These are phyloP conservation scores for Noctua janthina DNA, from an alignment of 2,888 invertebrate species.

Conservation along the genomic window DNA sequence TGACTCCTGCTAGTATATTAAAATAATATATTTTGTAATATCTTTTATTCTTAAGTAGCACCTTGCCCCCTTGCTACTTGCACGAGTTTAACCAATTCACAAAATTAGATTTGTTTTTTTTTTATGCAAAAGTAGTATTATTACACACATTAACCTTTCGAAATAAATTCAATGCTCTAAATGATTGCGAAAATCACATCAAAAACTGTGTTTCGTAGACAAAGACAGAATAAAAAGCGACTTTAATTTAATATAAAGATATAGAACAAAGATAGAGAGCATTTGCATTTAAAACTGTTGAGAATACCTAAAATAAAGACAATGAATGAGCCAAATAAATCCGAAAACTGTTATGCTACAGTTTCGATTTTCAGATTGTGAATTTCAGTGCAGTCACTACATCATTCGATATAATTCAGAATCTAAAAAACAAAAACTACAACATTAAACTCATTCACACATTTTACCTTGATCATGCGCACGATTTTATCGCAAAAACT, in stretches of 20 bases:
- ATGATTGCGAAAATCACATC: background rate
- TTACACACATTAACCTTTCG: background rate
- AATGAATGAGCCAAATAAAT: background rate
- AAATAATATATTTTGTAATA: constrained; percentile 1
- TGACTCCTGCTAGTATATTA: background rate
- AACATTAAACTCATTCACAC: constrained; percentile 19
- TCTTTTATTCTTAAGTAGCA: background rate
- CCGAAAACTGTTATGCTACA: background rate
- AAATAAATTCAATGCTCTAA: background rate
- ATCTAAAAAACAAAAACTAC: background rate
- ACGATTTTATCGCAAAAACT: constrained; percentile 52
- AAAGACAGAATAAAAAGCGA: background rate
- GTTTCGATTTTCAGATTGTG: background rate
- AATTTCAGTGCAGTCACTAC: background rate
- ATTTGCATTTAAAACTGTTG: background rate
- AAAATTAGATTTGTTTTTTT: background rate
- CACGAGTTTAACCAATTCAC: background rate
- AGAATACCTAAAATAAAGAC: background rate
- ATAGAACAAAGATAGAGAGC: background rate
- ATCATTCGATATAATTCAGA: background rate
- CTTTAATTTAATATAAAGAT: background rate
- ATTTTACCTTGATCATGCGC: constrained; percentile 27
- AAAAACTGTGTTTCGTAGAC: background rate
- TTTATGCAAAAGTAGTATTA: too few species aligned
- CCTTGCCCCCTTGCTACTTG: background rate